Evolutionary conservation across 2,888 invertebrate species (phyloP).

Genomic region (Elmis aenea): DNA sequence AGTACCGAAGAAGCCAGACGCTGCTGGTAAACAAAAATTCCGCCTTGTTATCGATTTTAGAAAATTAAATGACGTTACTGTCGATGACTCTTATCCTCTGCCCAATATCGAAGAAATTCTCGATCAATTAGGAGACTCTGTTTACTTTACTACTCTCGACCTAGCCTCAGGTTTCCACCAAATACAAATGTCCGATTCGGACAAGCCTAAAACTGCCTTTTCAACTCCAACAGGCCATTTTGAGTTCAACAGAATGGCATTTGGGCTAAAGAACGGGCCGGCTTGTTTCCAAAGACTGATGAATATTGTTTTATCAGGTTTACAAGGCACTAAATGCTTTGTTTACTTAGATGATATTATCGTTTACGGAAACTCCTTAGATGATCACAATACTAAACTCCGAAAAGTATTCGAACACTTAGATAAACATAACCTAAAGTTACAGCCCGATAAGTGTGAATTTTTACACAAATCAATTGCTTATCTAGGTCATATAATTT

Average conservation of each 20-base stretch:
- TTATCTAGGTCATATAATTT: no score
- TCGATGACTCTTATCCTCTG: no score
- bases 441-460: no score
- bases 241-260: constrained; percentile 32
- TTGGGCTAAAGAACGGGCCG: constrained; percentile 35
- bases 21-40: constrained; percentile 28
- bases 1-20: constrained; percentile 34
- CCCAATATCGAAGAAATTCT: constrained; percentile 25
- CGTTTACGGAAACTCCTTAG: no score
- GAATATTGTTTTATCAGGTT: no score
- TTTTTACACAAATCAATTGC: no score
- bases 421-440: no score
- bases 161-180: no score
- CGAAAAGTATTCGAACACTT: neutral
- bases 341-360: constrained; percentile 39
- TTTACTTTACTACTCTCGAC: constrained; percentile 33
- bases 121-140: constrained; percentile 25
- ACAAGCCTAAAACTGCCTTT: constrained; percentile 33
- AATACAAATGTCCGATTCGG: constrained; percentile 20
- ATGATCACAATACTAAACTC: constrained; percentile 22
- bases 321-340: no score
- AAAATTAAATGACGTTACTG: constrained; percentile 34
- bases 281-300: constrained; percentile 40
- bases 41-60: constrained; percentile 38
- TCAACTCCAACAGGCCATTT: no score